Base-by-base conservation (phyloP, 2,888 invertebrate genomes). In the Sphaerophoria taeniata region DNA sequence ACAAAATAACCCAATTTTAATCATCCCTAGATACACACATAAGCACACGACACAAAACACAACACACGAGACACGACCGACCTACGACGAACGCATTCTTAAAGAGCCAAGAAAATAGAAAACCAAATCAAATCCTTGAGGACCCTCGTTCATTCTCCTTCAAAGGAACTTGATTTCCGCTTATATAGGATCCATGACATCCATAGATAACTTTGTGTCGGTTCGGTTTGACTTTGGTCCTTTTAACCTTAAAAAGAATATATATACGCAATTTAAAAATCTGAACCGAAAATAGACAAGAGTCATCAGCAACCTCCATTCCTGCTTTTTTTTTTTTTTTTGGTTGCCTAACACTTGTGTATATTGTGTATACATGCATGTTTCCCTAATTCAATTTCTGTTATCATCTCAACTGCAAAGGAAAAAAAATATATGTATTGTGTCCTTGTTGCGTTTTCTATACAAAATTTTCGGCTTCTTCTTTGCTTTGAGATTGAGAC, bases 1-100 rank as follows among this genome's bases (percentile, higher is more conserved):
- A 85, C 76, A 81, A 85, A 85, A 81, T 85, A 85, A 85, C 76
- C 85, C 85, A 85, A 85, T 85, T 85, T 85, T 85, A 85, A 85
- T 85, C 85, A 85, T 85, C 85, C 85, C 77, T 81, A 70, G 81
- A 70, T 81, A 77, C 76, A 83, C 58, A 83, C 69, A 83, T 74
- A 74, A 53, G 67, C 63, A 70, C 47, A 73, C 43, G 70, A 76
- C 39, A 45, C 24, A 24, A 1, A 2, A 24, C 24, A 24, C 24
- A 2, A 24, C 1, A 24, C 24, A 24, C 24, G 24, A 24, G 24
- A 24, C 24, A 24, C 24, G 24, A 24, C 24, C 24, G 24, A 24
- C 24, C 24, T 9, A 12, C 49, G 45, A 47, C 47, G 16, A n/a
- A 58, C 53, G 34, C 33, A 34, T 33, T 4, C 61, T 24, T 12